These are phyloP conservation scores for Athalia cordata DNA, from an alignment of 2,888 invertebrate species.

Conservation along the genomic window DNA sequence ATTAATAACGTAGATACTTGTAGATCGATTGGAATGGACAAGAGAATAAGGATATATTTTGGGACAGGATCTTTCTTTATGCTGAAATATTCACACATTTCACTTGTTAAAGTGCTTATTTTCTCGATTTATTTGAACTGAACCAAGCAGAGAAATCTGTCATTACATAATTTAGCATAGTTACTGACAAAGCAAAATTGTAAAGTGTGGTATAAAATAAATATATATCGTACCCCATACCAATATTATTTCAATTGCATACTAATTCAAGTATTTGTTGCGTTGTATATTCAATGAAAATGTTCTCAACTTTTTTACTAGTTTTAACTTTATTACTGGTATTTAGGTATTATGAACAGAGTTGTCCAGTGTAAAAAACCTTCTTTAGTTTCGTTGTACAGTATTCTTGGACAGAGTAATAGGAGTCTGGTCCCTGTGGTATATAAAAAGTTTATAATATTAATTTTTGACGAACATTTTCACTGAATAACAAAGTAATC, in stretches of 20 bases:
- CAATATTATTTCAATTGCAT: conserved; percentile 19
- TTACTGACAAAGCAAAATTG: conserved; percentile 40
- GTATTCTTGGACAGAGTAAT: too few relatives aligned
- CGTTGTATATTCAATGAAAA: conserved; percentile 18
- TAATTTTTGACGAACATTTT: conserved; percentile 15
- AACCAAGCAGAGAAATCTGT: conserved; percentile 43
- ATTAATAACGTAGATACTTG: conserved; percentile 13
- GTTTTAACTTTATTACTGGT: neutral
- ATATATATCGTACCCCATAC: conserved; percentile 43
- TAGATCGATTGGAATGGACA: conserved; percentile 20
- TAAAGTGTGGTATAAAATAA: conserved; percentile 45
- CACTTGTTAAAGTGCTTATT: conserved; percentile 33
- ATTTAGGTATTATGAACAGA: neutral
- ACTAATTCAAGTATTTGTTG: neutral
- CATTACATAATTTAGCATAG: conserved; percentile 29
- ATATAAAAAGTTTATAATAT: neutral
- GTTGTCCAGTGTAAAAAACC: neutral
- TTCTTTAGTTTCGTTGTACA: conserved; percentile 19
- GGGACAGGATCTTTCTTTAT: conserved; percentile 32
- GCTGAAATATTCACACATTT: conserved; percentile 33
- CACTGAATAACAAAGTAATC: conserved; percentile 29
- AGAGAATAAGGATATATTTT: conserved; percentile 33
- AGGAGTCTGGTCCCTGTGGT: neutral
- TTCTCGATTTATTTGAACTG: conserved; percentile 38
- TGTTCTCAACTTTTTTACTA: conserved; percentile 8